Conservation (phyloP, 2,797 vertebrate species). For the Sparidentex hasta region DNA sequence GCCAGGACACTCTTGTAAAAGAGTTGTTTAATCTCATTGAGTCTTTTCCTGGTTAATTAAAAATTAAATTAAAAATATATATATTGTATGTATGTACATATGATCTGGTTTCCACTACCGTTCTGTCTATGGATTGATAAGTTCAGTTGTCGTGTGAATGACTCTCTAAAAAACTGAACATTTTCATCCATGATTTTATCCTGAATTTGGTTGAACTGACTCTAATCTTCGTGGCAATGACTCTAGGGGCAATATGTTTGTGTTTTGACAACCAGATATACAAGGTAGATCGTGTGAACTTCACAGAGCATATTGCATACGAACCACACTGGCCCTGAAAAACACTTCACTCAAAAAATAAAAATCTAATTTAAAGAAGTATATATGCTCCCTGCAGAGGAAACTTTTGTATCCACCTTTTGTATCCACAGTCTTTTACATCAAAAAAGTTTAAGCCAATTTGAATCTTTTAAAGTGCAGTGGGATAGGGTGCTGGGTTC, state of each 20-base stretch:
- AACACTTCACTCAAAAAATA: background rate
- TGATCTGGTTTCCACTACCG: background rate
- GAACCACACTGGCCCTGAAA: constrained; percentile 18
- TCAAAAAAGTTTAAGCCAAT: constrained; percentile 60
- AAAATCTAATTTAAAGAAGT: constrained; percentile 1
- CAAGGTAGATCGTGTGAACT: background rate
- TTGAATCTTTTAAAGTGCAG: constrained; percentile 70
- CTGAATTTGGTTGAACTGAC: background rate
- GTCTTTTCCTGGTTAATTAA: no score
- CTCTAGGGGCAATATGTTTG: background rate
- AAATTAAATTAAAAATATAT: no score
- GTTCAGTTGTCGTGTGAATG: background rate
- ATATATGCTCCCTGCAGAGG: constrained; percentile 9
- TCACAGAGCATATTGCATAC: background rate
- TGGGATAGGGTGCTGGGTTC: constrained; percentile 53
- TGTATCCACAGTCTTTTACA: constrained; percentile 21
- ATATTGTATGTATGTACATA: no score
- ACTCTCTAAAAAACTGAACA: background rate
- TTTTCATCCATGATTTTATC: background rate
- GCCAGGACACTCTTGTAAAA: no score
- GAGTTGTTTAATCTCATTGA: no score
- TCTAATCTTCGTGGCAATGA: background rate
- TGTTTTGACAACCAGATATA: background rate
- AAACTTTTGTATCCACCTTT: constrained; percentile 36
- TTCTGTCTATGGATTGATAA: background rate